A percentile compares a stretch with the other conserved stretches of the same genome.
These are phyloP conservation scores for Naja naja DNA, from an alignment of 2,113 vertebrate genomes.

Conservation along the genomic window DNA sequence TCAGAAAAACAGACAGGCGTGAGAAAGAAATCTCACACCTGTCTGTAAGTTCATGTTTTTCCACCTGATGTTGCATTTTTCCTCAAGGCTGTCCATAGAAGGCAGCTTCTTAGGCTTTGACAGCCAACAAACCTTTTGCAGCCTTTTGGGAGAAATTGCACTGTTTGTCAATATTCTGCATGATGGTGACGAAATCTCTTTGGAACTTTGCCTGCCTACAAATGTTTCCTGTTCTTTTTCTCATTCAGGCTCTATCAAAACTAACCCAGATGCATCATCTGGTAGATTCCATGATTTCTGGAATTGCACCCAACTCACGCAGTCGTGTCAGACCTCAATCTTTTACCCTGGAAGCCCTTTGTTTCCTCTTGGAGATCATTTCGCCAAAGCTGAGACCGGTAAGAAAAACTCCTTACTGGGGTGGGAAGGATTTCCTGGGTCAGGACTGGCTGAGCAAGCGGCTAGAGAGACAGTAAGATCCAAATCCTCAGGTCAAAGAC, in stretches of 20 bases:
- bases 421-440: too few relatives aligned
- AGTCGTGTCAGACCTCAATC: constrained; percentile 67
- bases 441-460: neutral
- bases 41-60: neutral
- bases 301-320: constrained; percentile 75
- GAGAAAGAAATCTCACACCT: neutral
- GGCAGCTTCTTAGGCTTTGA: neutral
- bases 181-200: neutral
- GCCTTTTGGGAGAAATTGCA: neutral
- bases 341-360: constrained; percentile 83
- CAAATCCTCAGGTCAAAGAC: neutral
- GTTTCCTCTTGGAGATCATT: constrained; percentile 88
- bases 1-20: too few relatives aligned
- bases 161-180: neutral
- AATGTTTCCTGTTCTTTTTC: fast-evolving
- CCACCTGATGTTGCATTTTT: neutral
- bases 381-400: constrained; percentile 87
- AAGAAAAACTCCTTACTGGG: constrained; percentile 35
- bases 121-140: neutral
- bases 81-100: neutral
- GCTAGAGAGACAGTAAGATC: neutral
- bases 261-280: constrained; percentile 75
- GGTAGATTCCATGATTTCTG: constrained; percentile 77
- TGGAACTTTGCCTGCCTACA: neutral
- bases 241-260: constrained; percentile 74